phyloP scores from a whole-genome alignment of 2,888 invertebrate species.

The Carcina quercana region DNA sequence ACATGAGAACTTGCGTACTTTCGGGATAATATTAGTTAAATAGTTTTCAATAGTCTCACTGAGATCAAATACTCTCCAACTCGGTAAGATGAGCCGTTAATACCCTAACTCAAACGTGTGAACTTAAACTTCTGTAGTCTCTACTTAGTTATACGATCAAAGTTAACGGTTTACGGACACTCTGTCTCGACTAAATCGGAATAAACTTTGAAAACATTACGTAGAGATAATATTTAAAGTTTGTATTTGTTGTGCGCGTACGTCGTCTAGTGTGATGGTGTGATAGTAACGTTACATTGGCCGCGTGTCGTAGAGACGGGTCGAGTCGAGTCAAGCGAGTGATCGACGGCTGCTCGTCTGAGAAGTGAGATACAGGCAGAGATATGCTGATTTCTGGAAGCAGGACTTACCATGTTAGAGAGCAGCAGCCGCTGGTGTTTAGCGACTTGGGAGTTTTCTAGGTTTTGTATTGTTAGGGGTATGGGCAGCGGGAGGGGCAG shows the following conservation, averaged over 20 bases:
- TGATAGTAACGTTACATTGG: constrained; percentile 27
- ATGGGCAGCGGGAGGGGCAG: constrained; percentile 65
- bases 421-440: constrained; percentile 71
- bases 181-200: constrained; percentile 32
- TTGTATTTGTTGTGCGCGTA: constrained; percentile 39
- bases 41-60: constrained; percentile 42
- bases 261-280: constrained; percentile 26
- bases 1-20: background rate
- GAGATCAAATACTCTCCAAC: constrained; percentile 45
- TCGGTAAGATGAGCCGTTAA: constrained; percentile 43
- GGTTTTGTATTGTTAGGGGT: constrained; percentile 64
- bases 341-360: constrained; percentile 18
- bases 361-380: constrained; percentile 30
- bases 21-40: constrained; percentile 32
- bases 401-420: constrained; percentile 70
- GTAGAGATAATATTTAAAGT: constrained; percentile 44
- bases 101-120: constrained; percentile 55
- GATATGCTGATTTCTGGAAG: too few relatives aligned
- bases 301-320: too few relatives aligned
- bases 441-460: constrained; percentile 66
- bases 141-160: too few relatives aligned
- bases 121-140: constrained; percentile 49
- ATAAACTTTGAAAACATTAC: constrained; percentile 26
- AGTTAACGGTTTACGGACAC: constrained; percentile 45
- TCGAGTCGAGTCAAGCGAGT: constrained; percentile 25